Conservation (phyloP, 2,113 vertebrate genomes). For the Zingel zingel region DNA sequence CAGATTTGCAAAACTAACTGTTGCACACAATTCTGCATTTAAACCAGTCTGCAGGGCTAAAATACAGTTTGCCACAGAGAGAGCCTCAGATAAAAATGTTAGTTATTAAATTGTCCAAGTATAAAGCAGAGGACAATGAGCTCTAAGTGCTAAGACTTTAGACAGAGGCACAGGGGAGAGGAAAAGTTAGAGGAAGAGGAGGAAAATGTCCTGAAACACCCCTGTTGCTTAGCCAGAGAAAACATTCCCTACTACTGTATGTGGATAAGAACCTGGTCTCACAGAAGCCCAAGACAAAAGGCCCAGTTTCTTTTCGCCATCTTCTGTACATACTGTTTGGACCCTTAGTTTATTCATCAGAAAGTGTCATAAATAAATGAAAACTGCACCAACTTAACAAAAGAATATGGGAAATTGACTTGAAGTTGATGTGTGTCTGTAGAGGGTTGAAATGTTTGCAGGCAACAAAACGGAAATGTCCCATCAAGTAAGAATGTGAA, state of each 20-base stretch:
- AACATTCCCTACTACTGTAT: neutral
- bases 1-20: neutral
- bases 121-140: neutral
- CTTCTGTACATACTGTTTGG: neutral
- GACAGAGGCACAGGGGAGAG: neutral
- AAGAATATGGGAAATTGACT: neutral
- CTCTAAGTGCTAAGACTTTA: neutral
- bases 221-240: neutral
- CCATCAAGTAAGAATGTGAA: constrained; percentile 17
- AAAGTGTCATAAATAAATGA: neutral
- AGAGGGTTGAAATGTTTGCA: neutral
- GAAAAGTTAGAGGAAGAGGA: neutral
- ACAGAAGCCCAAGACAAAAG: neutral
- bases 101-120: neutral
- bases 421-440: neutral
- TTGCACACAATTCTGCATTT: neutral
- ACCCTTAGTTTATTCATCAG: neutral
- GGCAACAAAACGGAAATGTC: neutral
- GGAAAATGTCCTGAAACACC: neutral
- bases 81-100: neutral
- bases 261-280: neutral
- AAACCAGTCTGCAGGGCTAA: neutral
- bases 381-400: neutral
- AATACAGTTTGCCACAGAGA: neutral
- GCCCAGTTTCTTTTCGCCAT: neutral